These are phyloP conservation scores for Hylia prasina DNA, from an alignment of 2,113 vertebrate genomes.

Conservation along the genomic window DNA sequence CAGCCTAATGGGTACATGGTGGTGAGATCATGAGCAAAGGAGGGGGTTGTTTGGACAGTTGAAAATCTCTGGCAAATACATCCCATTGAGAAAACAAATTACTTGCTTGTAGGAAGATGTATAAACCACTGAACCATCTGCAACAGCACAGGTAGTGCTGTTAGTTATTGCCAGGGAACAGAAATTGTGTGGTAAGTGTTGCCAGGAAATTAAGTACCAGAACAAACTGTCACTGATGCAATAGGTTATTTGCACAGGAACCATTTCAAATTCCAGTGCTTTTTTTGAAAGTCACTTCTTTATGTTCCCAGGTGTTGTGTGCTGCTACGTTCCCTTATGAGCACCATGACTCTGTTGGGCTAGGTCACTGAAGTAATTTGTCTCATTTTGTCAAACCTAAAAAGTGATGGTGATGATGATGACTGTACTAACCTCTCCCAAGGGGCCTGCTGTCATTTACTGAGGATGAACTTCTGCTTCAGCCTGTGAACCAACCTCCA, in stretches of 20 bases:
- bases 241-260: background rate
- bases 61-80: constrained; percentile 32
- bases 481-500: background rate
- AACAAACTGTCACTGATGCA: constrained; percentile 6
- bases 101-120: background rate
- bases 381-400: background rate
- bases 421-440: background rate
- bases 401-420: background rate
- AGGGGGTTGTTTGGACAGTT: constrained; percentile 33
- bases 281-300: background rate
- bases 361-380: background rate
- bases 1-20: constrained; percentile 9
- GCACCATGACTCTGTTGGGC: background rate
- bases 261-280: background rate
- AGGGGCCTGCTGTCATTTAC: background rate
- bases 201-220: constrained; percentile 1
- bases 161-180: constrained; percentile 3
- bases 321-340: background rate
- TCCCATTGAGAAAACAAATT: constrained; percentile 1
- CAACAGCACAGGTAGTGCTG: constrained; percentile 28
- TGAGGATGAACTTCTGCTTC: background rate
- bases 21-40: background rate
- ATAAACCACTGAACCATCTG: background rate
- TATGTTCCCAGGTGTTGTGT: background rate
- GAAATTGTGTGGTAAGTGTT: background rate